phyloP scores from a whole-genome alignment of 2,797 vertebrate genomes.

The Ceyx erithaca region DNA sequence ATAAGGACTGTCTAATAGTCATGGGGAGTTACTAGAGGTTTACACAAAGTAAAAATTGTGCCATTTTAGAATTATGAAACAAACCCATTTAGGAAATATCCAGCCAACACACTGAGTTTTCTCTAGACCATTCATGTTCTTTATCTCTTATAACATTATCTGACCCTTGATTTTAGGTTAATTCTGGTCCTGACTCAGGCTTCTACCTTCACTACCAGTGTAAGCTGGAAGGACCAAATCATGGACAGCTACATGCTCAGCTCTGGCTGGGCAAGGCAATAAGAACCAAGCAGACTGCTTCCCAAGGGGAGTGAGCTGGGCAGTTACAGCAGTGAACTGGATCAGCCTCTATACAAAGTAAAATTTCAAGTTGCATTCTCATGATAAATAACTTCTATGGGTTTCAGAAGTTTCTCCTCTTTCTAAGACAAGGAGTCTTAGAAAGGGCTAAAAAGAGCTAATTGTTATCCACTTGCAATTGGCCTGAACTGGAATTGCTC shows the following conservation, averaged over 20 bases:
- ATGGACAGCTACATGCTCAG: too few species aligned
- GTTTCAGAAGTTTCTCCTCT: neutral
- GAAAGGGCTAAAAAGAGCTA: neutral
- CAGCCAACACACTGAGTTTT: neutral
- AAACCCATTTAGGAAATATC: neutral
- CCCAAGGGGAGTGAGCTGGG: neutral
- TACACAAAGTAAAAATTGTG: neutral
- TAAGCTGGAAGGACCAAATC: neutral
- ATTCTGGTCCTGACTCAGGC: neutral
- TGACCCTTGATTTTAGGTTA: neutral
- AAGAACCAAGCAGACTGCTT: neutral
- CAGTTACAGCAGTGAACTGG: neutral
- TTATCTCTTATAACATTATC: neutral
- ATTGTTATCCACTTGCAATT: neutral
- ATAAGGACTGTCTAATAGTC: neutral
- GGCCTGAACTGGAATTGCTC: neutral
- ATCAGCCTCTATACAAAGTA: neutral
- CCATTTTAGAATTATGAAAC: neutral
- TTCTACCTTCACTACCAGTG: neutral
- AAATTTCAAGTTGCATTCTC: neutral
- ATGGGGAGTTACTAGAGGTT: neutral
- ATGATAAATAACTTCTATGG: neutral
- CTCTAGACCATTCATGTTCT: neutral
- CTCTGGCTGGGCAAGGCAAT: fast-evolving
- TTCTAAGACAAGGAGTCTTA: neutral